Conservation (phyloP, 2,113 vertebrate genomes). For the Podiceps cristatus region DNA sequence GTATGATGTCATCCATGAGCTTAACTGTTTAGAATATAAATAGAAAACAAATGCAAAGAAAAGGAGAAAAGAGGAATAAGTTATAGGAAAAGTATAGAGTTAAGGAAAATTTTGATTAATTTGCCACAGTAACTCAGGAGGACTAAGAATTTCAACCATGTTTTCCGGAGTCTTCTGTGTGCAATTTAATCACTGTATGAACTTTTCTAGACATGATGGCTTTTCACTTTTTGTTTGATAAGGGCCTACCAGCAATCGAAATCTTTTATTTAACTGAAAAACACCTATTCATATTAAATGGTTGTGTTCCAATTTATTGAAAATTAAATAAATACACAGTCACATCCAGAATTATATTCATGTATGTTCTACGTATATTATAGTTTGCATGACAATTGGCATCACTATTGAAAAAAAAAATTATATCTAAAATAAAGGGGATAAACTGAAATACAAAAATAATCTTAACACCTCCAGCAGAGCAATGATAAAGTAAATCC, state of each 20-base stretch:
- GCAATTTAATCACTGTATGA: neutral
- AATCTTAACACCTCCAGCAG: neutral
- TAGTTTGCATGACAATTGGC: neutral
- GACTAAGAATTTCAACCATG: neutral
- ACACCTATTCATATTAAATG: neutral
- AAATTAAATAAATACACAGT: neutral
- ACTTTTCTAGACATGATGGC: neutral
- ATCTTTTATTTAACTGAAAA: neutral
- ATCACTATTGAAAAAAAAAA: neutral
- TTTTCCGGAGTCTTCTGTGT: neutral
- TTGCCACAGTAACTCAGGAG: neutral
- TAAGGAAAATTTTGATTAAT: neutral
- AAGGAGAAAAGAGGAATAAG: neutral
- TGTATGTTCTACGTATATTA: neutral
- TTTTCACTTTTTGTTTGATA: neutral
- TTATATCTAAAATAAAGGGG: neutral
- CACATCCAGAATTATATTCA: neutral
- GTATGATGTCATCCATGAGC: neutral
- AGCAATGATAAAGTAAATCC: slow-evolving; percentile 9
- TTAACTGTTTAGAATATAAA: neutral
- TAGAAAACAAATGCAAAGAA: neutral
- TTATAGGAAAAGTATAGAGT: neutral
- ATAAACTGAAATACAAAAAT: neutral
- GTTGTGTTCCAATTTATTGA: neutral
- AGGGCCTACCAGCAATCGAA: neutral